Percentiles rank a stretch among this genome's conserved stretches.
Evolutionary conservation across 2,797 vertebrate species (phyloP).

Genomic region (Gila robusta): DNA sequence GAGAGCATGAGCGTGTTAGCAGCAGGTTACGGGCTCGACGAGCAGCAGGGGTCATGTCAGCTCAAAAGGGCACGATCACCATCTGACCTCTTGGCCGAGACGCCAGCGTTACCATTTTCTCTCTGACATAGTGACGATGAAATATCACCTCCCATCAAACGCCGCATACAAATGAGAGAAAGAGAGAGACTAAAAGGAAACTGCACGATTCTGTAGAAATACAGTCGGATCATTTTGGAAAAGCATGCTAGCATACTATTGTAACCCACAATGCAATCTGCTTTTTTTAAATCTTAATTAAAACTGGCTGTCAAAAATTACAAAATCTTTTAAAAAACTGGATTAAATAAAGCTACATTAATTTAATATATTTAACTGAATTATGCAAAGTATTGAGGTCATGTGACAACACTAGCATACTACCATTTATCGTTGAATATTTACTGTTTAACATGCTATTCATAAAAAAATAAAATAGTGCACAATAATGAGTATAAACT

Average conservation of each 20-base stretch:
- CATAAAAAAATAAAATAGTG: not conserved
- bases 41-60: constrained; percentile 29
- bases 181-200: not conserved
- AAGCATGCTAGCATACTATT: not conserved
- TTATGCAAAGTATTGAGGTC: not conserved
- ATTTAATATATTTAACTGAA: not conserved
- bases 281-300: not conserved
- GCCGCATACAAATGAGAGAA: constrained; percentile 23
- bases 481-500: not conserved
- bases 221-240: not conserved
- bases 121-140: constrained; percentile 2
- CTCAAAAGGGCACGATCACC: constrained; percentile 17
- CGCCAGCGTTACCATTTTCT: not conserved
- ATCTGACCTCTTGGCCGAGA: constrained; percentile 30
- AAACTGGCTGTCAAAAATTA: not conserved
- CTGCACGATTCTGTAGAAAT: too few species aligned
- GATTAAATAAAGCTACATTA: not conserved
- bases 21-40: not conserved
- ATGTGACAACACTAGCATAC: not conserved
- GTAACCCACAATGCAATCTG: not conserved
- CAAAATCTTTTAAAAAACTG: not conserved
- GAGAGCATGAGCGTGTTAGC: not conserved
- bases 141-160: constrained; percentile 20
- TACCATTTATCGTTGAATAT: not conserved
- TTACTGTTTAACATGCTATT: not conserved